Conservation (phyloP, 2,797 vertebrate genomes). For the Phyllotis vaccarum region DNA sequence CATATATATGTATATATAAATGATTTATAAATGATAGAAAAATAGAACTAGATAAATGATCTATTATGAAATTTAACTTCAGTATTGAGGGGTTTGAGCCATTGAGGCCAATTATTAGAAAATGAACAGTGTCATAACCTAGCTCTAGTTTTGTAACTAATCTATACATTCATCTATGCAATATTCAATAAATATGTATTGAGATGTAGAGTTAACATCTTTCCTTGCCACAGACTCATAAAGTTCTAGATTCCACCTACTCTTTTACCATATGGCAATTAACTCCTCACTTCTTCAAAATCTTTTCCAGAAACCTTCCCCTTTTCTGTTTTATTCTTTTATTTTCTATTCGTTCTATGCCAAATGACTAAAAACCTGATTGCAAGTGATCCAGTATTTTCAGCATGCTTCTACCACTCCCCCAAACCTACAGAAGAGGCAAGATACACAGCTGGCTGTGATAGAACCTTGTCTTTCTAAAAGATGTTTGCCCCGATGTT, state of each 20-base stretch:
- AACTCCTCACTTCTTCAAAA: not conserved
- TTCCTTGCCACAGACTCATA: not conserved
- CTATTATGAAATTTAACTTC: not conserved
- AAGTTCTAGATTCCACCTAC: not conserved
- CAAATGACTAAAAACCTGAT: not conserved
- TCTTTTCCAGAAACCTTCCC: not conserved
- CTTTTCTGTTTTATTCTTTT: not conserved
- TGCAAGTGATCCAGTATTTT: not conserved
- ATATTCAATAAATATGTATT: not conserved
- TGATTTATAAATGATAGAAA: not conserved
- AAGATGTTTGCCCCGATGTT: not conserved
- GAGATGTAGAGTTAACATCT: not conserved
- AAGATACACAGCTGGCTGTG: not conserved
- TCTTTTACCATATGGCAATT: not conserved
- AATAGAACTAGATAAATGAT: not conserved
- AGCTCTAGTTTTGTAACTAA: not conserved
- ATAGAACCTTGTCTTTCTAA: not conserved
- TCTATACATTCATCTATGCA: not conserved
- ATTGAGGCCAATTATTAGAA: not conserved
- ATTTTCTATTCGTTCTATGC: not conserved
- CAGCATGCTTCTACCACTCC: not conserved
- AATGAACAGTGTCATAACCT: not conserved
- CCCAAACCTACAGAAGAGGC: not conserved
- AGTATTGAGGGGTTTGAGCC: not conserved
- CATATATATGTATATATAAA: not conserved